Evolutionary conservation across 2,113 vertebrate genomes (phyloP).

Genomic region (Phrynocephalus versicolor): DNA sequence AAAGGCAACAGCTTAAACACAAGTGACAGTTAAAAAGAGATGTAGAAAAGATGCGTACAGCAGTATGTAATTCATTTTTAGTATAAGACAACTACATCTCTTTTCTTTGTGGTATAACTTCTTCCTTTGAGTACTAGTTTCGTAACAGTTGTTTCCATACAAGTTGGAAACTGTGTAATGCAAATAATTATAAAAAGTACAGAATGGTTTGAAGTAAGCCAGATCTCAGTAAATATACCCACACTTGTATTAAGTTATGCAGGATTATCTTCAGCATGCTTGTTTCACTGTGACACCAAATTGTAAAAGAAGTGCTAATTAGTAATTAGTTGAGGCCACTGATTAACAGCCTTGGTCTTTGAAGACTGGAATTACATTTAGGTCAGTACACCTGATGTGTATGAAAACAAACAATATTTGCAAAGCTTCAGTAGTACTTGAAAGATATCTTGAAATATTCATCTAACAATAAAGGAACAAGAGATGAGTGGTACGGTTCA

Average conservation of each 20-base stretch:
- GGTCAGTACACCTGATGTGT: neutral
- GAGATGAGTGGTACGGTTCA: neutral
- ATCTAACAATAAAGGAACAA: neutral
- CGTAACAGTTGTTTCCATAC: too few relatives aligned
- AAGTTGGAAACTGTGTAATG: too few relatives aligned
- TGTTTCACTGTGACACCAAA: neutral
- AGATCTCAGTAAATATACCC: fast-evolving
- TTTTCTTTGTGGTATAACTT: too few relatives aligned
- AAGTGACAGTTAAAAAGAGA: too few relatives aligned
- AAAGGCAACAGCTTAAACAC: too few relatives aligned
- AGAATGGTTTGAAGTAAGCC: too few relatives aligned
- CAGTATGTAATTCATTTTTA: too few relatives aligned
- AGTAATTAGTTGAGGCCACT: neutral
- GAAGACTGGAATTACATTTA: conserved; percentile 12
- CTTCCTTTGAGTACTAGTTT: too few relatives aligned
- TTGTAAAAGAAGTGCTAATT: neutral
- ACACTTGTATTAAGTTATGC: neutral
- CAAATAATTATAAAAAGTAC: too few relatives aligned
- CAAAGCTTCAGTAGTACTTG: neutral
- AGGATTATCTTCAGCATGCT: neutral
- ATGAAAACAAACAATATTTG: neutral
- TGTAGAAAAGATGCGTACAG: too few relatives aligned
- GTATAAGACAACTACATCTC: too few relatives aligned
- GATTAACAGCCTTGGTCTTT: conserved; percentile 21
- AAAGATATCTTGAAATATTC: neutral